Base-by-base conservation (phyloP, 2,888 invertebrate species). In the Alloscopus bannaensis region DNA sequence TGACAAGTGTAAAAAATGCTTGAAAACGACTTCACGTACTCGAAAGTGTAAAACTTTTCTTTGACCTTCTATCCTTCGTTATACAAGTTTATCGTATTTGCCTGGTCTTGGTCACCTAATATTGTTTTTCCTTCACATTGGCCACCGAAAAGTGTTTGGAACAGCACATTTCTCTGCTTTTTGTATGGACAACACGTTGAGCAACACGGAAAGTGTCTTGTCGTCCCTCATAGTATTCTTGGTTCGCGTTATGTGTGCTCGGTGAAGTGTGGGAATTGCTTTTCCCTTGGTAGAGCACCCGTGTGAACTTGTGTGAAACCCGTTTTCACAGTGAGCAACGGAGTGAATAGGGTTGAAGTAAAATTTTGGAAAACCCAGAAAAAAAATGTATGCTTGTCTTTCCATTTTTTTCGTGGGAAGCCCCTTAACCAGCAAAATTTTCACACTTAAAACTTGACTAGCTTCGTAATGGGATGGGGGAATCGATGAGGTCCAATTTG, bases 361-460 rank as follows among this genome's bases (percentile, higher is more conserved):
- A n/a, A 11, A n/a, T n/a, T 3, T 4, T 47, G 47, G 8, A n/a
- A 11, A 11, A 6, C 4, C 47, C 16, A n/a, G 18, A 3, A 47
- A 18, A 47, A 6, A 11, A 52, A n/a, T n/a, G 52, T 52, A 4
- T 13, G 47, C 47, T 13, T n/a, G n/a, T n/a, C n/a, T n/a, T n/a
- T n/a, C n/a, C n/a, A n/a, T n/a, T n/a, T n/a, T n/a, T n/a, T n/a
- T n/a, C n/a, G n/a, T n/a, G n/a, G n/a, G n/a, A n/a, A n/a, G n/a
- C n/a, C n/a, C n/a, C n/a, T n/a, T n/a, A n/a, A n/a, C n/a, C n/a
- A 52, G 24, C 3, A 26, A 57, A 57, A 57, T 60, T 60, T 60
- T 69, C 76, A 52, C 69, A 69, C 68, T 40, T 76, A 69, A 76
- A 69, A 76, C 69, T 65, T 76, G 69, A 76, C 60, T 76, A 62